These are phyloP conservation scores for Empidonax alnorum DNA, from an alignment of 2,113 vertebrate genomes.

Conservation along the genomic window DNA sequence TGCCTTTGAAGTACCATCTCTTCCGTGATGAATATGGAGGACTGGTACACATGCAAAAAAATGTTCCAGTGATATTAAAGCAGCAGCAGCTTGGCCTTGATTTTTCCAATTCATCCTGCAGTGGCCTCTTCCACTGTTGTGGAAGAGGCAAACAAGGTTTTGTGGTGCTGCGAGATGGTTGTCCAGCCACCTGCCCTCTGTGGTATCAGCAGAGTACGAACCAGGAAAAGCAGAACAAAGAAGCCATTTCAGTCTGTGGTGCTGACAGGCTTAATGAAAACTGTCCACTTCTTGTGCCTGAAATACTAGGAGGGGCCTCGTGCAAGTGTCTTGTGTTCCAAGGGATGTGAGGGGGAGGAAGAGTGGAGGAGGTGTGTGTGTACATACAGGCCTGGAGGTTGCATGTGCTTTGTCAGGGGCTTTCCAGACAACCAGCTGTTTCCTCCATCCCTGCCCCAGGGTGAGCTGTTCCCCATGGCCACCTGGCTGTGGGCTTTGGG, in stretches of 20 bases:
- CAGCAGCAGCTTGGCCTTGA: background rate
- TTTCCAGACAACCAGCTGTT: background rate
- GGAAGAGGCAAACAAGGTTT: background rate
- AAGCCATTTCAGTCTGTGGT: background rate
- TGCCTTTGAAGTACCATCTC: conserved; percentile 22
- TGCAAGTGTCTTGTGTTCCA: background rate
- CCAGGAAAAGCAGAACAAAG: background rate
- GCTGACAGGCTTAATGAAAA: background rate
- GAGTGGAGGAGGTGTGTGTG: background rate
- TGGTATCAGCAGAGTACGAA: background rate
- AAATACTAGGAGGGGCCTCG: background rate
- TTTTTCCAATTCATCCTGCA: background rate
- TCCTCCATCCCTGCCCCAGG: background rate
- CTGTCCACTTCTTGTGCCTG: background rate
- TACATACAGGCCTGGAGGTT: background rate
- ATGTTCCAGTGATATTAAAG: background rate
- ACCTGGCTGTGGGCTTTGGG: background rate
- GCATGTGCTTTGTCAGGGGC: background rate
- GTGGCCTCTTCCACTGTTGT: background rate
- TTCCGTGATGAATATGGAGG: background rate
- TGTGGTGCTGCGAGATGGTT: background rate
- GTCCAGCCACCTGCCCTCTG: background rate
- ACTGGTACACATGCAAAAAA: background rate
- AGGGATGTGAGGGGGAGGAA: background rate
- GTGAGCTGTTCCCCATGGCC: background rate